phyloP scores from a whole-genome alignment of 2,888 invertebrate genomes.

The Ashinkailepas kermadecensis region DNA sequence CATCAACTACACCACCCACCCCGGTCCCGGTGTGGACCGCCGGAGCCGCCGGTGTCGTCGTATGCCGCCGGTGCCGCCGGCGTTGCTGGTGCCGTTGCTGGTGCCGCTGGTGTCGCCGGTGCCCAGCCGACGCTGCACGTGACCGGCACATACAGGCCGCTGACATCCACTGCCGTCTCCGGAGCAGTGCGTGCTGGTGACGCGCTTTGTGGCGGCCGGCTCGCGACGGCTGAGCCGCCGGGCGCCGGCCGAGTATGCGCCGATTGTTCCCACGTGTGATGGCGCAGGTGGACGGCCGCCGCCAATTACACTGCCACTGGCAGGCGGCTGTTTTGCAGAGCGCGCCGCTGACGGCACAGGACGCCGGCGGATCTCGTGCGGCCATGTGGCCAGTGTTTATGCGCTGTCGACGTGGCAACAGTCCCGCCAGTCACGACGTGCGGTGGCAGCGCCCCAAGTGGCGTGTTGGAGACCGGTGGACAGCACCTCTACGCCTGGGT shows the following conservation, averaged over 20 bases:
- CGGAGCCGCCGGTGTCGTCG: no score
- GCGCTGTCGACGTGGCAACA: background rate
- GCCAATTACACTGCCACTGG: background rate
- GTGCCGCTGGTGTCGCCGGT: no score
- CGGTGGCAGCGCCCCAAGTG: no score
- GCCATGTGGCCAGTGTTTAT: slow-evolving; percentile 9
- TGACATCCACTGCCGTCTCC: background rate
- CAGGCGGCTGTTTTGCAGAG: background rate
- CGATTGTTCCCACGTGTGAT: background rate
- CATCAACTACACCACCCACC: no score
- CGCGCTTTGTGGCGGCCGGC: background rate
- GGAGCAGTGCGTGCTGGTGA: background rate
- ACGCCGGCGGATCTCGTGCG: background rate
- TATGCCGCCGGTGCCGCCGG: no score
- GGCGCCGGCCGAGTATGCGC: background rate
- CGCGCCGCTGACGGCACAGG: background rate
- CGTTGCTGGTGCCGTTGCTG: no score
- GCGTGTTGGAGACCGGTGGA: no score
- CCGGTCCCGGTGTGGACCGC: no score
- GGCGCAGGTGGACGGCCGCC: background rate
- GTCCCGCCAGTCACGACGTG: background rate
- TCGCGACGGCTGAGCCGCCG: background rate
- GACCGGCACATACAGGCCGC: background rate
- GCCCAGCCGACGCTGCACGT: background rate
- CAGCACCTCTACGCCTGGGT: no score